Base-by-base conservation (phyloP, 2,113 vertebrate species). In the Triplophysa tibetana region DNA sequence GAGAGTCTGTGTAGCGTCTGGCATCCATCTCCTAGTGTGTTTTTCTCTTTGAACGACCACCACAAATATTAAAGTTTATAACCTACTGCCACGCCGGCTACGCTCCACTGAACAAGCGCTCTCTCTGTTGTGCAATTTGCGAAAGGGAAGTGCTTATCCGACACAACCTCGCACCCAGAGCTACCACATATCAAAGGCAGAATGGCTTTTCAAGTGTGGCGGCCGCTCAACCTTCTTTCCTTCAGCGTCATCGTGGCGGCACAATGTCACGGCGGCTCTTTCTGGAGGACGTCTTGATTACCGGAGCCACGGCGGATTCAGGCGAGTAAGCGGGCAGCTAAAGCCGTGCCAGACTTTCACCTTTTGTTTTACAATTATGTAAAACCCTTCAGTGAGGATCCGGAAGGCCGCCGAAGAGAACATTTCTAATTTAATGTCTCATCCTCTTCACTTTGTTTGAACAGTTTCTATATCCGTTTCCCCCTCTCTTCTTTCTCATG, bases 1-100 rank as follows among this genome's bases (percentile, higher is more conserved):
- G 56, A 68, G 63, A 19, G n/a, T 23, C 21, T 12, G 56, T 38
- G 16, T 17, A 8, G 17, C 33, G 52, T 13, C 60, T 52, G 48
- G 48, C 50, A 68, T 78, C 54, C 41, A 29, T 81, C 69, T 78
- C 73, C 54, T 56, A 5, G 21, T 54, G 63, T 26, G 70, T 79
- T 21, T 61, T 70, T 67, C 8, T 67, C 66, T 66, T 64, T 24
- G 80, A 70, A 74, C 17, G n/a, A 10, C 60, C 13, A 29, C 58
- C 77, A 80, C 54, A 80, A 38, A 61, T 70, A 75, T 77, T 78
- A 75, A 81, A 78, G n/a, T 72, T 84, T 23, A 56, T 79, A 81
- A 83, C 76, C 69, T 66, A 66, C 29, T 58, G 58, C 74, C 50
- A 43, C 17, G 29, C 41, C 29, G 26, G 61, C 67, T 73, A n/a